Conservation (phyloP, 2,797 vertebrate species). For the Chloroceryle amazona region DNA sequence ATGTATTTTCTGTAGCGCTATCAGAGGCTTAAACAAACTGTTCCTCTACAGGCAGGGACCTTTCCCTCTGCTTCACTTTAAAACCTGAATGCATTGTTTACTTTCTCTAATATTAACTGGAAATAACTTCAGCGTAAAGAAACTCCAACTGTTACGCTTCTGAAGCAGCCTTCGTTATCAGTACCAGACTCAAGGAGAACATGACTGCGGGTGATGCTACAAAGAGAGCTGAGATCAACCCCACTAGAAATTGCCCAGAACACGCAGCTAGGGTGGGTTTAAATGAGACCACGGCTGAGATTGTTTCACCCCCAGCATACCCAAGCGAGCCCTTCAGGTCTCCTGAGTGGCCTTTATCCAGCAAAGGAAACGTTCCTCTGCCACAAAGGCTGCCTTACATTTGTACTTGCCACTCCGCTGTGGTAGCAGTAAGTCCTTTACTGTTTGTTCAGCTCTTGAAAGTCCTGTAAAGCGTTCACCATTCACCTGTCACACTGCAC, state of each 20-base stretch:
- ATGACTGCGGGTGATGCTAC: background rate
- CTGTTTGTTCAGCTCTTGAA: slow-evolving; percentile 69
- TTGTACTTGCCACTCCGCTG: slow-evolving; percentile 9
- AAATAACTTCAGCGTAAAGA: slow-evolving; percentile 34
- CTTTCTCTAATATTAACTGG: slow-evolving; percentile 25
- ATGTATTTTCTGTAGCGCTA: background rate
- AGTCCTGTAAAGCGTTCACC: slow-evolving; percentile 64
- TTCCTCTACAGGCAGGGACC: slow-evolving; percentile 6
- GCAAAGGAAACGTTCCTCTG: slow-evolving; percentile 16
- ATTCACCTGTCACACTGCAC: slow-evolving; percentile 64
- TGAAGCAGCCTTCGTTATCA: slow-evolving; percentile 33
- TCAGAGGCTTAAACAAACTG: background rate
- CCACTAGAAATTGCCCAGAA: slow-evolving; percentile 43
- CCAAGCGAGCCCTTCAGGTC: slow-evolving; percentile 1
- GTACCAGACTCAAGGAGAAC: slow-evolving; percentile 15
- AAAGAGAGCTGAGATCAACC: slow-evolving; percentile 13
- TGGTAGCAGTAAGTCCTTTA: slow-evolving; percentile 33
- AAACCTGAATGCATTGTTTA: slow-evolving; percentile 34
- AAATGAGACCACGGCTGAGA: slow-evolving; percentile 31
- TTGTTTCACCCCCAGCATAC: slow-evolving; percentile 5
- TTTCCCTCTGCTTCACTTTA: background rate
- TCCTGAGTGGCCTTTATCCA: slow-evolving; percentile 11
- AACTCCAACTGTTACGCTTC: slow-evolving; percentile 53
- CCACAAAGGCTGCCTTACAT: slow-evolving; percentile 29
- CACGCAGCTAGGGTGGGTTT: background rate